A percentile compares a stretch with the other conserved stretches of the same genome.
These are phyloP conservation scores for Coturnix japonica DNA, from an alignment of 2,113 vertebrate genomes.

Conservation along the genomic window DNA sequence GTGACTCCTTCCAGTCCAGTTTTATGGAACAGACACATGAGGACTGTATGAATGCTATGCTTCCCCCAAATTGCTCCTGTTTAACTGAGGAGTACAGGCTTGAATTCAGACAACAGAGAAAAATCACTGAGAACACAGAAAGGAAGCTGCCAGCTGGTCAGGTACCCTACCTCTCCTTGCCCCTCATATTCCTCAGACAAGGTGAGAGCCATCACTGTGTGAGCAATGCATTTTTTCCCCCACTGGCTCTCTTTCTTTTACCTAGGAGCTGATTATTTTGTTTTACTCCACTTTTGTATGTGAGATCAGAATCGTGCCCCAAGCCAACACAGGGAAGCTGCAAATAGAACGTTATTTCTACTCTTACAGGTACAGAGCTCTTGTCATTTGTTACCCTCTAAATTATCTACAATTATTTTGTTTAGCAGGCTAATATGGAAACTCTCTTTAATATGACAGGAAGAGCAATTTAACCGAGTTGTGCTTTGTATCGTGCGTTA, in stretches of 20 bases:
- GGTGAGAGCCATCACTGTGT: background rate
- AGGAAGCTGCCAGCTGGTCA: background rate
- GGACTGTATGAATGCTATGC: background rate
- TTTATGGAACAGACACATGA: accelerated
- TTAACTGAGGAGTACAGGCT: background rate
- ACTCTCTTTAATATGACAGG: slow-evolving; percentile 68
- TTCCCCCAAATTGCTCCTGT: background rate
- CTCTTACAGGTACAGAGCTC: background rate
- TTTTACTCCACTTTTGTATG: background rate
- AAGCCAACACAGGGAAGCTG: background rate
- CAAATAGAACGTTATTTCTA: background rate
- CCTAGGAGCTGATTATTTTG: slow-evolving; percentile 14
- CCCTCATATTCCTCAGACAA: background rate
- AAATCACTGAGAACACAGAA: background rate
- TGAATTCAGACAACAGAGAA: background rate
- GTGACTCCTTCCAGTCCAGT: background rate
- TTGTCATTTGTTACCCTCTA: slow-evolving; percentile 59
- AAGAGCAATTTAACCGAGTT: slow-evolving; percentile 63
- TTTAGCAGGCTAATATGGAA: slow-evolving; percentile 51
- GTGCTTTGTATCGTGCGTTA: slow-evolving; percentile 58
- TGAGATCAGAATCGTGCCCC: background rate
- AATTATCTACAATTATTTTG: slow-evolving; percentile 65
- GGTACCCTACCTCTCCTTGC: background rate
- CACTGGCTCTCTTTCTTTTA: background rate
- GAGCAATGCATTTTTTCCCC: background rate